Base-by-base conservation (phyloP, 2,888 invertebrate genomes). In the Sminthurides aquaticus region DNA sequence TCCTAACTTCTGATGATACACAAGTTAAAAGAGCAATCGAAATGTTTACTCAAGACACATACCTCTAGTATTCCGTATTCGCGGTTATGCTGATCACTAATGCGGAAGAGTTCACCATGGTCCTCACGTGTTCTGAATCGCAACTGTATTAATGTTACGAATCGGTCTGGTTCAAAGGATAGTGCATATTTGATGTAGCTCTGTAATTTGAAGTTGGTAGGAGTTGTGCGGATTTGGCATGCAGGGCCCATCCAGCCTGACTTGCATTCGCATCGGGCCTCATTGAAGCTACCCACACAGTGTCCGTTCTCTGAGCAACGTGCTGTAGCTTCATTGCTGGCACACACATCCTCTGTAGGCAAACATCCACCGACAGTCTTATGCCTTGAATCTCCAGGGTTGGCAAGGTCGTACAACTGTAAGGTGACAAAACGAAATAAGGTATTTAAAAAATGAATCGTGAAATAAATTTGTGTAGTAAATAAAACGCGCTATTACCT, bases 151-250 rank as follows among this genome's bases (percentile, higher is more conserved):
- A 95, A 91, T 0, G 93, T 95, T 61, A 90, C 89, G 77, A 91
- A 95, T 74, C 90, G 84, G 76, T 94, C 91, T 0, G 94, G 94
- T 77, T 94, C 93, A 78, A 94, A 95, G 75, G 92, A 92, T 34
- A 97, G 81, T 1, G 94, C 93, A 78, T 96, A 97, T 78, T 95
- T 94, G n/a, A 97, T 93, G 79, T 95, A 97, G 72, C 94, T 94
- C 78, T 93, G 91, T 0, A 89, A 87, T 77, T 91, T 88, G 79
- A 97, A 95, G 68, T 94, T 94, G 0, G 93, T 91, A 0, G 93
- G 91, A 57, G 89, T 88, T 0, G 93, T 94, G 60, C 88, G 86
- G 55, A 88, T 84, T 75, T 88, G 87, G 77, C 93, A 93, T 0
- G 89, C 87, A 0, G 90, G 90, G 8, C 97, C 97, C 0, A 90